A percentile compares a stretch with the other conserved stretches of the same genome.
These are phyloP conservation scores for Catamblyrhynchus diadema DNA, from an alignment of 2,797 vertebrate genomes.

Conservation along the genomic window DNA sequence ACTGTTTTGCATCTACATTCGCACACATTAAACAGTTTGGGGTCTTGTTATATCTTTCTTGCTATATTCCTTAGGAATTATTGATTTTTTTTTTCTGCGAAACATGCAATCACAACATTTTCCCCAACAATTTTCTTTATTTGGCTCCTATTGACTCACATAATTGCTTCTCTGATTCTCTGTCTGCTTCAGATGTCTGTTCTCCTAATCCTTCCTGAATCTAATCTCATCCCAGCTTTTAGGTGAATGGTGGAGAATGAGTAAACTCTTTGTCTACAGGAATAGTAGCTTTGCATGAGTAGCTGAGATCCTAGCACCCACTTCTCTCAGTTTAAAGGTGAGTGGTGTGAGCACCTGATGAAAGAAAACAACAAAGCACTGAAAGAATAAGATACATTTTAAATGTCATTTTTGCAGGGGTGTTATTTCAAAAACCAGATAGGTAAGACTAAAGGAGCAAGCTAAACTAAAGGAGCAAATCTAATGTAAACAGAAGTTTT, in stretches of 20 bases:
- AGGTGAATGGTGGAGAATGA: not conserved
- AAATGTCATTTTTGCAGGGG: not conserved
- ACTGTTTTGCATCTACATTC: not conserved
- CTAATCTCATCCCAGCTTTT: not conserved
- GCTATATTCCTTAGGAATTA: not conserved
- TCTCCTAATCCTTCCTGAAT: not conserved
- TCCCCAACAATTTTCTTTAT: not conserved
- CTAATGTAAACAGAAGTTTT: not conserved
- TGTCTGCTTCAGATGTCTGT: not conserved
- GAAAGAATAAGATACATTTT: not conserved
- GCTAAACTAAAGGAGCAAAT: not conserved
- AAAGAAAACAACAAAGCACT: not conserved
- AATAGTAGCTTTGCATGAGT: fast-evolving
- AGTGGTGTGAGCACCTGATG: not conserved
- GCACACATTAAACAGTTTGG: not conserved
- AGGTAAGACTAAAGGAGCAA: not conserved
- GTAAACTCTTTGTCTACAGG: not conserved
- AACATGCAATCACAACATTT: not conserved
- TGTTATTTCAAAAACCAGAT: not conserved
- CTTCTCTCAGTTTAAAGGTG: not conserved
- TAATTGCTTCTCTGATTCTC: not conserved
- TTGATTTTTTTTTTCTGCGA: not conserved
- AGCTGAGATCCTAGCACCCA: not conserved
- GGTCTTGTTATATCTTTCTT: not conserved
- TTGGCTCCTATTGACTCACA: not conserved